Base-by-base conservation (phyloP, 2,113 vertebrate species). In the Paralichthys olivaceus region DNA sequence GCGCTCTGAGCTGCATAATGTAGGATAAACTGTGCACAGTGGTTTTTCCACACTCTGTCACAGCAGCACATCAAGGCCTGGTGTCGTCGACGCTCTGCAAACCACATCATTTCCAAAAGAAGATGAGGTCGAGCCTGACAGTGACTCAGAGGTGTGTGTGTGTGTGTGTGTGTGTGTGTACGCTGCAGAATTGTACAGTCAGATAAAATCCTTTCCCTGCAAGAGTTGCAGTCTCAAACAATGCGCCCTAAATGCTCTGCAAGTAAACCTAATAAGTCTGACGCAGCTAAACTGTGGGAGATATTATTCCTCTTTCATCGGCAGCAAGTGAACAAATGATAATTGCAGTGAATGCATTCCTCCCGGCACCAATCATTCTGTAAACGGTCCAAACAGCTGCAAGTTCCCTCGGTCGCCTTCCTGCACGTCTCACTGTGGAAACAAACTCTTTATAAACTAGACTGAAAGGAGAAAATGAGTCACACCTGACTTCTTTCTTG, bases 191-290 rank as follows among this genome's bases (percentile, higher is more conserved):
- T 82, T 80, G 78, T 64, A 64, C 69, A 28, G 69, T 45, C 6
- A 34, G 65, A 22, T 11, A 87, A 91, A 89, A 87, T 75, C 84
- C 84, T 80, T 89, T 88, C 83, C 75, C 84, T 85, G 77, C 76
- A 75, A 79, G 72, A 76, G 80, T 77, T 72, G 75, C 85, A 80
- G 81, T 80, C 86, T 85, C 25, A 3, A 84, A 89, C 86, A 89
- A 90, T 90, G 69, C 63, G 75, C 82, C 84, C 82, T 85, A 87
- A 91, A 88, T 69, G 83, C 86, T 66, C 57, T 19, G 76, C 80
- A 77, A 79, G 79, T 74, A 86, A 84, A 89, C 84, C 75, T 79
- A 85, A 89, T 88, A 89, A 89, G 73, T 70, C 66, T 79, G 80
- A 79, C 79, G 72, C 84, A 15, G 71, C 86, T 77, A 85, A 49